Evolutionary conservation across 2,888 invertebrate species (phyloP).

Genomic region (Chalcosyrphus nemorum): DNA sequence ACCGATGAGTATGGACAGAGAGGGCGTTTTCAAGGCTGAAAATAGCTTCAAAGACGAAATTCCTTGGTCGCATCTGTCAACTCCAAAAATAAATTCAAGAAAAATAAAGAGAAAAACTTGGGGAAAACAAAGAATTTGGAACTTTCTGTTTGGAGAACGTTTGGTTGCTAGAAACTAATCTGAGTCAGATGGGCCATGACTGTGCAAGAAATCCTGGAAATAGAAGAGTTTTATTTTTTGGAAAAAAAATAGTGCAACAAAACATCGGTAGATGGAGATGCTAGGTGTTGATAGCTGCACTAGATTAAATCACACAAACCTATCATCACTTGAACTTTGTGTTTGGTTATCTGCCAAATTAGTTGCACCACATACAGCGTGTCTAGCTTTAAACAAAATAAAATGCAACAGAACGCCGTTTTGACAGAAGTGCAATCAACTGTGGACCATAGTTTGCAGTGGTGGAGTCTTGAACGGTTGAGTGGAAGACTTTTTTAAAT

Average conservation of each 20-base stretch:
- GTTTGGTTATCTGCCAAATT: background rate
- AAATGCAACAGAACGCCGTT: too few species aligned
- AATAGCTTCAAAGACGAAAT: slow-evolving; percentile 33
- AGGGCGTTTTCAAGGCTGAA: slow-evolving; percentile 5
- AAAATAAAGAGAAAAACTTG: background rate
- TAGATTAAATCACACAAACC: background rate
- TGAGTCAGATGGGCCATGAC: too few species aligned
- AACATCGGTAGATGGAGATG: background rate
- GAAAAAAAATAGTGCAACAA: background rate
- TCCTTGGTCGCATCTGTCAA: slow-evolving; percentile 56
- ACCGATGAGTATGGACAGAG: background rate
- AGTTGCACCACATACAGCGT: too few species aligned
- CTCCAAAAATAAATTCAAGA: slow-evolving; percentile 59
- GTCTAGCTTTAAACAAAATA: too few species aligned
- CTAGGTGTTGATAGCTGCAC: background rate
- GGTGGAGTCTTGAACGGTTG: too few species aligned
- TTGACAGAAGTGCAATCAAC: too few species aligned
- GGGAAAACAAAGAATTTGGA: background rate
- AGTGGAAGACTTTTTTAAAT: too few species aligned
- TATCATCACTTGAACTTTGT: background rate
- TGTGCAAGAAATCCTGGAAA: background rate
- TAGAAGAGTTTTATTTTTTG: background rate
- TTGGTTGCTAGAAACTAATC: too few species aligned
- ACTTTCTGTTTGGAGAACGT: too few species aligned
- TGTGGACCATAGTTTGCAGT: too few species aligned